A percentile compares a stretch with the other conserved stretches of the same genome.
Evolutionary conservation across 2,797 vertebrate genomes (phyloP).

Genomic region (Borostomias antarcticus): DNA sequence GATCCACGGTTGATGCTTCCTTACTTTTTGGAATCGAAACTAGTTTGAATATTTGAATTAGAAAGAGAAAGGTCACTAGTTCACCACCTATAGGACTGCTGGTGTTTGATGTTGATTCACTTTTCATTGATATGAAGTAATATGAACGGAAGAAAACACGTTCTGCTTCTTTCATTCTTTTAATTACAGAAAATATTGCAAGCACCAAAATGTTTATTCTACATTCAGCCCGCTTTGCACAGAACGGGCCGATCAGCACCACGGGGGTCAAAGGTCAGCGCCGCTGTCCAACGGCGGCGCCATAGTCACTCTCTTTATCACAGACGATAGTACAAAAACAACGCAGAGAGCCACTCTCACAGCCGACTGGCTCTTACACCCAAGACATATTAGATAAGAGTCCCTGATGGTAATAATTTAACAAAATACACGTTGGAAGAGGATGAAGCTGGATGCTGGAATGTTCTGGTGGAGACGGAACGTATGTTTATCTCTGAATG

Average conservation of each 20-base stretch:
- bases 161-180: constrained; percentile 46
- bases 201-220: constrained; percentile 32
- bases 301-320: constrained; percentile 34
- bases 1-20: too few species aligned
- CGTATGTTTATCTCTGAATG: not conserved
- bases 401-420: constrained; percentile 68
- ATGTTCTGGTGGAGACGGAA: constrained; percentile 10
- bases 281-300: too few species aligned
- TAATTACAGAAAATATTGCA: constrained; percentile 51
- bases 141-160: not conserved
- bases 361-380: constrained; percentile 46
- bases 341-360: constrained; percentile 55
- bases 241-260: too few species aligned
- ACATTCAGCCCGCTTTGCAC: constrained; percentile 56
- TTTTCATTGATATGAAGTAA: too few species aligned
- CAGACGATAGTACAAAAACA: constrained; percentile 55
- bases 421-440: constrained; percentile 23
- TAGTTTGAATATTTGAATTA: too few species aligned
- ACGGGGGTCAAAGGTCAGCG: too few species aligned
- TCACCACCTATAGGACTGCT: too few species aligned
- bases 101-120: too few species aligned
- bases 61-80: too few species aligned
- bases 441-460: not conserved
- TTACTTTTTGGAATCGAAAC: too few species aligned
- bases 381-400: constrained; percentile 38